Base-by-base conservation (phyloP, 1,140 invertebrate genomes). In the Latrodectus geometricus region DNA sequence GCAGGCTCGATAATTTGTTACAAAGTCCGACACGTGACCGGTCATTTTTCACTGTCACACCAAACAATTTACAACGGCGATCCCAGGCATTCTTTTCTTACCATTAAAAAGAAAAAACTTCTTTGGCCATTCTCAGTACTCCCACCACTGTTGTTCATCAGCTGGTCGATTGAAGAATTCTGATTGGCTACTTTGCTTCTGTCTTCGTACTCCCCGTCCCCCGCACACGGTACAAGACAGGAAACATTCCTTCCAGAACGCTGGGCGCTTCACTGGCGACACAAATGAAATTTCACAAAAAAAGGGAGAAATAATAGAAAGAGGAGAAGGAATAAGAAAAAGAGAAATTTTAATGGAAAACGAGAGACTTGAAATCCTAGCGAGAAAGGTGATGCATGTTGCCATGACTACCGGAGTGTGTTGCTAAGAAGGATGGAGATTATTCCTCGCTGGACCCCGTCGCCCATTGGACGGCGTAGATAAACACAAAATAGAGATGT, bases 401-500 rank as follows among this genome's bases (percentile, higher is more conserved):
- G 20, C 66, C 61, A 77, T 77, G 75, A 49, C 52, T 23, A 85
- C 83, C 9, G 54, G 75, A 85, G 74, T 85, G 73, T 75, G 81
- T 84, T 78, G 75, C 83, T 77, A 77, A 85, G 83, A 70, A 56
- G 66, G 73, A 84, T 66, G 81, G 52, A 84, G 81, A 84, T 84
- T 84, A 85, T 85, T 68, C 83, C 35, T 35, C 4, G 54, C 83
- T 77, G 75, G 74, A 85, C 74, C 21, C 68, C n/a, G 21, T 77
- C 75, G 50, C 73, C 83, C 35, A 85, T 85, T 85, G 83, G 83
- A 85, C 74, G 75, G 35, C 48, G 66, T 74, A 85, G 74, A 85
- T 85, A 85, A 85, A 85, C 83, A 85, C 83, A 85, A 85, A 85
- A 85, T 85, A 85, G 74, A 85, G 83, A 85, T 85, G 83, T 85